These are phyloP conservation scores for Mythimna lalbum DNA, from an alignment of 2,888 invertebrate species.

Conservation along the genomic window DNA sequence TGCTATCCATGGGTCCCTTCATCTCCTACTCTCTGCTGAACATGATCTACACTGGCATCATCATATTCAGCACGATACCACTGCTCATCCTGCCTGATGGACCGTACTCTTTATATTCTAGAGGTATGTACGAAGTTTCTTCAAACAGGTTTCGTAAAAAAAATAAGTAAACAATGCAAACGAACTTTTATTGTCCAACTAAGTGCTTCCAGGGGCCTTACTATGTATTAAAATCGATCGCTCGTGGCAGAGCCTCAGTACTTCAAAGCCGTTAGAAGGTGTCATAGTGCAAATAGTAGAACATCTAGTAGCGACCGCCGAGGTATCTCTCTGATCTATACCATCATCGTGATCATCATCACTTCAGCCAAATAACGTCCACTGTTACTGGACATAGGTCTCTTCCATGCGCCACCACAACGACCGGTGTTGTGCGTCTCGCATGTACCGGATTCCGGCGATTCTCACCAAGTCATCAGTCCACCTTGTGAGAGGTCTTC, in stretches of 20 bases:
- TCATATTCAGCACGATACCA: slow-evolving; percentile 70
- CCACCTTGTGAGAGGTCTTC: no score
- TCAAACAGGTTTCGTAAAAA: no score
- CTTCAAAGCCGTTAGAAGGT: no score
- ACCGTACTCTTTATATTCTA: slow-evolving; percentile 78
- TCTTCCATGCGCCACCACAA: not conserved
- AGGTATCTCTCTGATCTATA: no score
- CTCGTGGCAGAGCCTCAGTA: no score
- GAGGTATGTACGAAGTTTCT: slow-evolving; percentile 79
- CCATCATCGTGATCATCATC: not conserved
- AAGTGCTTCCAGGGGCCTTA: no score
- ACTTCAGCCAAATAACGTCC: not conserved
- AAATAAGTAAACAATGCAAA: no score
- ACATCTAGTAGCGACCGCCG: no score
- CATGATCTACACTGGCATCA: slow-evolving; percentile 64
- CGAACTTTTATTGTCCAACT: no score
- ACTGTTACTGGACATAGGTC: not conserved
- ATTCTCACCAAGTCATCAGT: no score
- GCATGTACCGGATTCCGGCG: not conserved
- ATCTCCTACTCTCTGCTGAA: slow-evolving; percentile 74
- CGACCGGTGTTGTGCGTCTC: not conserved
- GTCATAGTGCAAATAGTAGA: no score
- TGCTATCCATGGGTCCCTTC: slow-evolving; percentile 81
- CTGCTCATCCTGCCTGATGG: slow-evolving; percentile 80
- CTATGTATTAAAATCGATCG: no score